phyloP scores from a whole-genome alignment of 1,140 invertebrate species.

The Antheraea mylitta region DNA sequence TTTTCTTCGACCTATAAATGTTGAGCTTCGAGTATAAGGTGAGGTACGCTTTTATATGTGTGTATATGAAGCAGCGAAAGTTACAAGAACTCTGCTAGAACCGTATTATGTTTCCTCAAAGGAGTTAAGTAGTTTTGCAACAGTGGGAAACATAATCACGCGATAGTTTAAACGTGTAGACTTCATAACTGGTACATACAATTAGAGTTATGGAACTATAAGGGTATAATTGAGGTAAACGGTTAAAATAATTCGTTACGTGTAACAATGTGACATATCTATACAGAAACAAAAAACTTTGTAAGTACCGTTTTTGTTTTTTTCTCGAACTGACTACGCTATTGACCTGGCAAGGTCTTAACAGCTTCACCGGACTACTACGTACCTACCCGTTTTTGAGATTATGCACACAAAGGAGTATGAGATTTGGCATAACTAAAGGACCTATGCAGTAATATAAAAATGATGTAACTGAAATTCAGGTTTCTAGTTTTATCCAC shows the following conservation, averaged over 20 bases:
- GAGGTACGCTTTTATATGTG: background rate
- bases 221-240: background rate
- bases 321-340: too few species aligned
- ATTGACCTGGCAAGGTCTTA: too few species aligned
- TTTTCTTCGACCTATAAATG: background rate
- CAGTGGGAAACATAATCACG: background rate
- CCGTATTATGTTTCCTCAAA: background rate
- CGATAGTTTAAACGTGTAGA: background rate
- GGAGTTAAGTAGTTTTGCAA: background rate
- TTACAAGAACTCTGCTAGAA: background rate
- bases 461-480: too few species aligned
- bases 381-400: too few species aligned
- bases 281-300: too few species aligned
- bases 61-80: background rate
- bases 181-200: background rate
- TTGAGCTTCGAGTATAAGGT: background rate
- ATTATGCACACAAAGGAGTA: too few species aligned
- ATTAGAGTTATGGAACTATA: background rate
- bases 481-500: too few species aligned
- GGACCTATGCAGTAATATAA: too few species aligned
- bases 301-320: too few species aligned
- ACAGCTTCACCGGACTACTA: too few species aligned
- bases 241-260: background rate
- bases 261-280: too few species aligned
- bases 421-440: too few species aligned